A percentile compares a stretch with the other conserved stretches of the same genome.
Evolutionary conservation across 2,888 invertebrate genomes (phyloP).

Genomic region (Xanthia togata): DNA sequence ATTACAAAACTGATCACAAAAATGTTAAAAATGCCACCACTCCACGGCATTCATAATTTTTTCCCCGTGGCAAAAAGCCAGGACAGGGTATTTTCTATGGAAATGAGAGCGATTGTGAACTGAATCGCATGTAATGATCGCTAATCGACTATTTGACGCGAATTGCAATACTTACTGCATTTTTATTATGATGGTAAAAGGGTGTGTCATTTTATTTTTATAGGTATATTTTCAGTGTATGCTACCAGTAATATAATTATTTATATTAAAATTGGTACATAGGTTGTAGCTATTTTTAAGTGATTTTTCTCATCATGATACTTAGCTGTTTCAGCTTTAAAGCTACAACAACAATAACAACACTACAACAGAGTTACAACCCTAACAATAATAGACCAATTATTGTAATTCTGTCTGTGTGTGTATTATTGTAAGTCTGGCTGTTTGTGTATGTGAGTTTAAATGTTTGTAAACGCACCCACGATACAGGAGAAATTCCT

Average conservation of each 20-base stretch:
- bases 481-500: too few species aligned
- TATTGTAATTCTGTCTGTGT: too few species aligned
- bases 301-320: background rate
- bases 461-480: too few species aligned
- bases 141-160: constrained; percentile 70
- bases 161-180: constrained; percentile 39
- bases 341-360: too few species aligned
- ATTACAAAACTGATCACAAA: background rate
- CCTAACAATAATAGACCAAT: too few species aligned
- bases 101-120: constrained; percentile 65
- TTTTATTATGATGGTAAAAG: constrained; percentile 5
- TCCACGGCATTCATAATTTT: constrained; percentile 14
- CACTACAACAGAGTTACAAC: too few species aligned
- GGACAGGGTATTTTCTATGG: constrained; percentile 62
- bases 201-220: constrained; percentile 3
- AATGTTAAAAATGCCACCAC: constrained; percentile 10
- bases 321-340: too few species aligned
- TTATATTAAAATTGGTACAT: background rate
- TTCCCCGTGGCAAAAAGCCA: constrained; percentile 64
- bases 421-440: too few species aligned
- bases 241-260: background rate
- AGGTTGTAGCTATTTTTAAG: background rate
- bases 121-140: constrained; percentile 66
- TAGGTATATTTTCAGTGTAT: background rate
- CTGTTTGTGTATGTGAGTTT: too few species aligned